Base-by-base conservation (phyloP, 2,113 vertebrate genomes). In the Lanius ludovicianus region DNA sequence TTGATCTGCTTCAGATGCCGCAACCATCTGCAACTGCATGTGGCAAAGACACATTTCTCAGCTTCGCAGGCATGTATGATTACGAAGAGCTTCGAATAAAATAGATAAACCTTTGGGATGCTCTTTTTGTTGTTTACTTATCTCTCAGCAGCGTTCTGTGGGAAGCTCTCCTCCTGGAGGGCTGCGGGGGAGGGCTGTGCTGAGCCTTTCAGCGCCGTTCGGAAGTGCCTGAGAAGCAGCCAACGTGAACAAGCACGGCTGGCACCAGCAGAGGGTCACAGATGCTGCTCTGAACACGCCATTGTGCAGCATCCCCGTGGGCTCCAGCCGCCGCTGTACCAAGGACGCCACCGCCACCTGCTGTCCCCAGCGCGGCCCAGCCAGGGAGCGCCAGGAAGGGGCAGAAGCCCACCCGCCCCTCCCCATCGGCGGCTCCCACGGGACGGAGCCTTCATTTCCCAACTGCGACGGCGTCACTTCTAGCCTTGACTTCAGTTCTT, bases 11-110 rank as follows among this genome's bases (percentile, higher is more conserved):
- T 92, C 79, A 89, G 88, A 81, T 75, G 90, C 87, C 75, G n/a
- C 95, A 88, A 56, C 93, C 93, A 94, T 86, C 95, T 96, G 95
- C 93, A 94, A 83, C 67, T 21, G 82, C 76, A 52, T 64, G 96
- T 86, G 88, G 71, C 85, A 74, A 82, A n/a, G 35, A n/a, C 87
- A 11, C 56, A 52, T 74, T 88, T 80, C 50, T 37, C 82, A 75
- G 71, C 68, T 87, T 75, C 0, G 2, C 60, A 18, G 77, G 39
- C 87, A 77, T 4, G 4, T 20, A 55, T 35, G 84, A 46, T 37
- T 55, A 21, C 3, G 33, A 81, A 55, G 64, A 63, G 71, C 56
- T 73, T 35, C 1, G 7, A 67, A 60, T n/a, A 41, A 83, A 92
- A 90, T 0, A 74, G 63, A 88, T 37, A 84, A 87, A 84, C 35